Conservation (phyloP, 2,888 invertebrate genomes). For the Ormyrus labotus region DNA sequence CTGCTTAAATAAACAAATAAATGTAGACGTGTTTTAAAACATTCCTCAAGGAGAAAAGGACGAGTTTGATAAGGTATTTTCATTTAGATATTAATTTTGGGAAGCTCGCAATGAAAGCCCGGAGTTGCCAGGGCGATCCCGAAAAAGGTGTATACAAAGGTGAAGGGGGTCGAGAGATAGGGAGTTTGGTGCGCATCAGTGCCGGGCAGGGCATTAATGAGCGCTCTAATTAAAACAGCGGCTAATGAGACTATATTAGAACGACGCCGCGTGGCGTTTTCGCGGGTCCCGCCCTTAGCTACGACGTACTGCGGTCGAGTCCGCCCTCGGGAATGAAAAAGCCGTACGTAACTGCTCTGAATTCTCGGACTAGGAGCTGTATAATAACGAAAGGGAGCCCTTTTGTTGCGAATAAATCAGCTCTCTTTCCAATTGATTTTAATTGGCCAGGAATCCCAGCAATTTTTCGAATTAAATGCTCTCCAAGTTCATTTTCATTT, state of each 20-base stretch:
- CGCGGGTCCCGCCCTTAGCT: background rate
- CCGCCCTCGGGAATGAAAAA: slow-evolving; percentile 15
- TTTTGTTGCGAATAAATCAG: slow-evolving; percentile 26
- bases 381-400: slow-evolving; percentile 20
- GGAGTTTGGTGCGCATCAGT: slow-evolving; percentile 55
- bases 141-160: slow-evolving; percentile 18
- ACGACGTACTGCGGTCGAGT: too few species aligned
- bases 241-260: slow-evolving; percentile 73
- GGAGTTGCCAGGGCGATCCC: slow-evolving; percentile 22
- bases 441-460: slow-evolving; percentile 34
- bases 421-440: slow-evolving; percentile 40
- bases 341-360: slow-evolving; percentile 11
- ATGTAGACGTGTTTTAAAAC: too few species aligned
- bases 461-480: slow-evolving; percentile 12
- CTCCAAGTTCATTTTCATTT: too few species aligned
- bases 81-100: slow-evolving; percentile 58
- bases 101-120: background rate
- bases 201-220: slow-evolving; percentile 66
- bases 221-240: slow-evolving; percentile 71
- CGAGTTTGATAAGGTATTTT: too few species aligned
- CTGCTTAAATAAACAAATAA: too few species aligned
- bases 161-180: slow-evolving; percentile 18
- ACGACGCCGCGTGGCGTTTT: slow-evolving; percentile 60
- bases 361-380: background rate
- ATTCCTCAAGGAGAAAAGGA: too few species aligned